These are phyloP conservation scores for Heterodera filipjevi DNA, from an alignment of 2,888 invertebrate species.

Conservation along the genomic window DNA sequence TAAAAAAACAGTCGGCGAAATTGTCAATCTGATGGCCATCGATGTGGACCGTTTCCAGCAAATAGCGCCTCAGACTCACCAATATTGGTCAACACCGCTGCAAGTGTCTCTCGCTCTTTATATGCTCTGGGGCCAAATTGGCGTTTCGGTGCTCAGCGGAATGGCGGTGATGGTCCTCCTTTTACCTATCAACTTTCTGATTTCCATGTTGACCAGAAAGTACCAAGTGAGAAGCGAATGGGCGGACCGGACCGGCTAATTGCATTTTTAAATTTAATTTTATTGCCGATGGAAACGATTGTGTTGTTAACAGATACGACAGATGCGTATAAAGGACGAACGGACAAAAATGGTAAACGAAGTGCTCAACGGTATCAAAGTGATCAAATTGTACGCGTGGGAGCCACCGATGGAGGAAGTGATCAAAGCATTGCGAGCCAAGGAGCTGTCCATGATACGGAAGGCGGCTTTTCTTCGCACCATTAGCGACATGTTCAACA, in stretches of 20 bases:
- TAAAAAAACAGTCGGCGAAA: slow-evolving; percentile 69
- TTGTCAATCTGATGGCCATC: slow-evolving; percentile 71
- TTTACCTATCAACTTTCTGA: slow-evolving; percentile 70
- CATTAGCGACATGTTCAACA: slow-evolving; percentile 62
- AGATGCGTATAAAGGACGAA: slow-evolving; percentile 92
- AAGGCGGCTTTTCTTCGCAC: slow-evolving; percentile 61
- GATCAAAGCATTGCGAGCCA: slow-evolving; percentile 56
- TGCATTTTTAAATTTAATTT: neutral
- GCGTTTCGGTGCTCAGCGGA: slow-evolving; percentile 88
- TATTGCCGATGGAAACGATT: neutral
- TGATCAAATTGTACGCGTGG: slow-evolving; percentile 70
- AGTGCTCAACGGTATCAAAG: slow-evolving; percentile 86
- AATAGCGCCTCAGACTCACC: slow-evolving; percentile 63
- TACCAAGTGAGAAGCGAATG: slow-evolving; percentile 49
- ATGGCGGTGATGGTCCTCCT: slow-evolving; percentile 89
- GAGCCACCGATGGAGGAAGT: slow-evolving; percentile 66
- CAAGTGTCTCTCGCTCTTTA: slow-evolving; percentile 56
- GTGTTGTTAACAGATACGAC: slow-evolving; percentile 70
- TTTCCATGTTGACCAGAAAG: slow-evolving; percentile 61
- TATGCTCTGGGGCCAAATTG: slow-evolving; percentile 69
- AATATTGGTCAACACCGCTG: slow-evolving; percentile 63
- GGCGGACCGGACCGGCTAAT: too few relatives aligned
- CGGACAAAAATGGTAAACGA: slow-evolving; percentile 92
- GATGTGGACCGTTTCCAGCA: slow-evolving; percentile 68
- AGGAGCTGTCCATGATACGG: slow-evolving; percentile 50